Percentiles rank a stretch among this genome's conserved stretches.
These are phyloP conservation scores for Anthopleura xanthogrammica DNA, from an alignment of 92 coral and sea anemone genomes.

Conservation along the genomic window DNA sequence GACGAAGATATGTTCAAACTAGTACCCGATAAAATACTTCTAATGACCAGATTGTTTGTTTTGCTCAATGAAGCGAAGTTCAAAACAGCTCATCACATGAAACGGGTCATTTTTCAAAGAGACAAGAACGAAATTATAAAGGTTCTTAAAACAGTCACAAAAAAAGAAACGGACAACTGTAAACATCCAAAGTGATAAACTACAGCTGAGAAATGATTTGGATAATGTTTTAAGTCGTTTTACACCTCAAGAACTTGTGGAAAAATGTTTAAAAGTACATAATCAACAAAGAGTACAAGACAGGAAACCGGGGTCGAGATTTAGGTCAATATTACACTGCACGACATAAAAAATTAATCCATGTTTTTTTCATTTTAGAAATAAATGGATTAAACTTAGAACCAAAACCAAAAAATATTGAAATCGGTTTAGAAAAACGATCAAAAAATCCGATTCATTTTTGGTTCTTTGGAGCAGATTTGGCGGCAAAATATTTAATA, in stretches of 20 bases:
- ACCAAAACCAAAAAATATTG: constrained; percentile 1
- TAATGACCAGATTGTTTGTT: constrained; percentile 10
- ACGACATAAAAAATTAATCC: constrained; percentile 5
- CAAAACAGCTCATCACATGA: neutral
- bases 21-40: neutral
- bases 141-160: neutral
- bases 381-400: constrained; percentile 13
- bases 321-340: constrained; percentile 7
- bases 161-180: neutral
- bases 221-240: constrained; percentile 13
- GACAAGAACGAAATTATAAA: neutral
- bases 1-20: neutral
- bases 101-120: neutral
- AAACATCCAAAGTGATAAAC: neutral
- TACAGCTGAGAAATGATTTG: neutral
- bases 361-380: neutral
- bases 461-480: neutral
- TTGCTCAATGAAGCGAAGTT: neutral
- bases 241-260: constrained; percentile 25
- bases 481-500: constrained; percentile 29
- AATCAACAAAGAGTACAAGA: neutral
- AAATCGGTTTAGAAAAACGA: neutral
- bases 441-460: constrained; percentile 1
- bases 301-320: constrained; percentile 11
- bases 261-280: neutral